Evolutionary conservation across 2,888 invertebrate genomes (phyloP).

Genomic region (Hydrotaea diabolus): DNA sequence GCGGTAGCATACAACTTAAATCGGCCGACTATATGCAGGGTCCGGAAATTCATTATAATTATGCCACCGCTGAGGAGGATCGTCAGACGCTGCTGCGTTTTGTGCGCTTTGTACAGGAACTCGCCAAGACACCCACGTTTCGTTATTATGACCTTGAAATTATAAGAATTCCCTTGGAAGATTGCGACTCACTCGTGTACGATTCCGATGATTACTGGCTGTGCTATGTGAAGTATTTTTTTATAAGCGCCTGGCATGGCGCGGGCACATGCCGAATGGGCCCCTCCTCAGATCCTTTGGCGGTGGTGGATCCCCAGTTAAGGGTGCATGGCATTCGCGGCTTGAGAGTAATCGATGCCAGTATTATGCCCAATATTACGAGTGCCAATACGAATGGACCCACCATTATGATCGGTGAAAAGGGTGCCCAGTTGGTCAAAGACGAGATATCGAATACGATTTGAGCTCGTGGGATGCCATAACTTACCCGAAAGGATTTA

Average conservation of each 20-base stretch:
- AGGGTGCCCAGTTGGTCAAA: conserved; percentile 84
- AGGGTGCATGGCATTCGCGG: conserved; percentile 83
- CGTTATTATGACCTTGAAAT: conserved; percentile 76
- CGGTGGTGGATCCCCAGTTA: conserved; percentile 82
- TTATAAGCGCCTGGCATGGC: conserved; percentile 85
- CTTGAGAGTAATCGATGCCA: conserved; percentile 91
- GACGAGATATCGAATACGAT: conserved; percentile 68
- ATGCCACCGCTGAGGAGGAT: conserved; percentile 82
- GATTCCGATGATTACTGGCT: conserved; percentile 82
- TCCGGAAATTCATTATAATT: conserved; percentile 83
- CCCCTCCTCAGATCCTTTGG: conserved; percentile 77
- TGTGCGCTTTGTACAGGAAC: conserved; percentile 74
- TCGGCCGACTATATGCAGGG: conserved; percentile 81
- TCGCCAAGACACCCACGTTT: conserved; percentile 81
- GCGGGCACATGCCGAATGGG: conserved; percentile 88
- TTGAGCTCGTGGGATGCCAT: not conserved
- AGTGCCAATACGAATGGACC: conserved; percentile 92
- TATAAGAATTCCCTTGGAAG: conserved; percentile 71
- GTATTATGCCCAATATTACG: conserved; percentile 89
- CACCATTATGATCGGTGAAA: conserved; percentile 93
- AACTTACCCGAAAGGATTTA: conserved; percentile 32
- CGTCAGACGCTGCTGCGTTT: conserved; percentile 77
- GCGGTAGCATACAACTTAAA: conserved; percentile 82
- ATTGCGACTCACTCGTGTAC: conserved; percentile 71
- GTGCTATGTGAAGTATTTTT: conserved; percentile 83